Percentiles rank a stretch among this genome's conserved stretches.
These are phyloP conservation scores for Ptychoptera albimana DNA, from an alignment of 2,888 invertebrate genomes.

Conservation along the genomic window DNA sequence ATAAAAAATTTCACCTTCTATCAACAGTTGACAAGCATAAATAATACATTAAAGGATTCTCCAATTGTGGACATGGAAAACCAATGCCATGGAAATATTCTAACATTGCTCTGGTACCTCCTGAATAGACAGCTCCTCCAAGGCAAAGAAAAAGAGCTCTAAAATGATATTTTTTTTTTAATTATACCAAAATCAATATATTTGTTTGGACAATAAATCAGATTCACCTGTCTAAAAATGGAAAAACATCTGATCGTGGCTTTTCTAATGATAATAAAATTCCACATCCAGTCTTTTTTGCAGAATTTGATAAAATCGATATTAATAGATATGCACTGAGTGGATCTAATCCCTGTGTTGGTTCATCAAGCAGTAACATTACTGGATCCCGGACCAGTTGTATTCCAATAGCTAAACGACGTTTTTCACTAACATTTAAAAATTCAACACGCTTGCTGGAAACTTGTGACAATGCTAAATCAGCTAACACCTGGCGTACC, in stretches of 20 bases:
- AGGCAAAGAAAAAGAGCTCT: conserved; percentile 77
- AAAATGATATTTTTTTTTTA: background rate
- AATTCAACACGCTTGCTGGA: conserved; percentile 69
- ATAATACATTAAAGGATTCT: conserved; percentile 97
- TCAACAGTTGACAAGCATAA: conserved; percentile 47
- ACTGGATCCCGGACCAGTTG: conserved; percentile 93
- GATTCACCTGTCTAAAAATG: conserved; percentile 68
- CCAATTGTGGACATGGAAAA: conserved; percentile 90
- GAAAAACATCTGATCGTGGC: conserved; percentile 87
- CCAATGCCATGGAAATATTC: conserved; percentile 92
- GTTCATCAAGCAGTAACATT: conserved; percentile 78
- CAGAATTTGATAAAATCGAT: conserved; percentile 79
- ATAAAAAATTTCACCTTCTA: conserved; percentile 22
- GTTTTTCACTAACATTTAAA: conserved; percentile 75
- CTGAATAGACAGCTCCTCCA: conserved; percentile 82
- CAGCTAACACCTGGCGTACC: conserved; percentile 84
- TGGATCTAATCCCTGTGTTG: conserved; percentile 88
- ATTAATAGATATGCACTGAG: conserved; percentile 88
- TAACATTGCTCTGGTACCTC: conserved; percentile 80
- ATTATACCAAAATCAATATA: too few species aligned
- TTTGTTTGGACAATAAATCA: background rate
- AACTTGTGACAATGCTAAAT: conserved; percentile 83
- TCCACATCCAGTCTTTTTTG: conserved; percentile 80
- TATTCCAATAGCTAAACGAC: conserved; percentile 78
- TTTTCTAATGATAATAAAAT: conserved; percentile 86